Base-by-base conservation (phyloP, 2,113 vertebrate species). In the Euleptes europaea region DNA sequence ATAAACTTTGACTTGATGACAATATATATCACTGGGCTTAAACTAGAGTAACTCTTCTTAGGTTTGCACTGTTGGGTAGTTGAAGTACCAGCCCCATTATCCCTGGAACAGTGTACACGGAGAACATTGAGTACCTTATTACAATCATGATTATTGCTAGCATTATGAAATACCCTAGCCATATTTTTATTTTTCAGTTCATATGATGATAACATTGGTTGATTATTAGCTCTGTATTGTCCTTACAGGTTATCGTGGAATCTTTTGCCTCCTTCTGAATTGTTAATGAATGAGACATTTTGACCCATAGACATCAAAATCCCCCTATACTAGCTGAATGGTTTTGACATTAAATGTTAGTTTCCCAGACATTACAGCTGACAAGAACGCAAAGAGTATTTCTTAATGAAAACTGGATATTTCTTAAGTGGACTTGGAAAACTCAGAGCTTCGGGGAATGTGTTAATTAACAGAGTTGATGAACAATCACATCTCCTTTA, bases 401-500 rank as follows among this genome's bases (percentile, higher is more conserved):
- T 66, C 49, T 23, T 35, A 78, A 72, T 76, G 74, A 9, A 85
- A 85, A 47, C 4, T 23, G 40, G 42, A 63, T 75, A 49, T 51
- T 51, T 60, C 60, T 78, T 47, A 69, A 67, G 35, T 75, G 38
- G 26, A 42, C 65, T 63, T 83, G n/a, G 65, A 60, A 85, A 85
- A 82, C 35, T 70, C 60, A 66, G 35, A 17, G 3, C 67, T 72
- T 60, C 42, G 19, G 83, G 66, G 73, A 40, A 60, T 82, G 5
- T 51, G n/a, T 28, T 82, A 85, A 82, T 88, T 82, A 85, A 23
- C 14, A 82, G 14, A n/a, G 70, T 6, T 67, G 28, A 85, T 88
- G 78, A 85, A 85, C 44, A 85, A 82, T 78, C 79, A 82, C 73
- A 88, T 66, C 60, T 85, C 57, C 19, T 75, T 83, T 83, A 74